Conservation (phyloP, 2,797 vertebrate genomes). For the Schizopygopsis pylzovi region DNA sequence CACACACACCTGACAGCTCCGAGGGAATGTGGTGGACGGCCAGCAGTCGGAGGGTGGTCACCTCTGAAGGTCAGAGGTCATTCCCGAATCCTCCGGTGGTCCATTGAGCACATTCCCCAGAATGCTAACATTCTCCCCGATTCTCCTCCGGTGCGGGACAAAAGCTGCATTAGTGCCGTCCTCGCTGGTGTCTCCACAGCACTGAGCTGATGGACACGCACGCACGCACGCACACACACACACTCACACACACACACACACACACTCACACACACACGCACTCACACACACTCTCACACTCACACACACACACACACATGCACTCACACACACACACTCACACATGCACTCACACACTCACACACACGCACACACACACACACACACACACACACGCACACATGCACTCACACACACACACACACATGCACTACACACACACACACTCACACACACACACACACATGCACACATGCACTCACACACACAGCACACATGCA, state of each 20-base stretch:
- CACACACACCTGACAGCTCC: constrained; percentile 56
- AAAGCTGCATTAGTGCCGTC: constrained; percentile 63
- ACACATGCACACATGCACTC: too few relatives aligned
- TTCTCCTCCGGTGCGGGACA: constrained; percentile 74
- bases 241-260: neutral
- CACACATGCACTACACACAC: too few relatives aligned
- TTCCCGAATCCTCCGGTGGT: constrained; percentile 66
- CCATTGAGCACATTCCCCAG: constrained; percentile 79
- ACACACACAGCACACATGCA: too few relatives aligned
- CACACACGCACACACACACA: too few relatives aligned
- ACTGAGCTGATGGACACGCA: neutral
- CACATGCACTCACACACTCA: too few relatives aligned
- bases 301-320: too few relatives aligned
- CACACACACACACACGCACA: too few relatives aligned
- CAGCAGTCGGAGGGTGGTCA: constrained; percentile 65
- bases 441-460: too few relatives aligned
- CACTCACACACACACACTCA: too few relatives aligned
- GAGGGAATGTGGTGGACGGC: constrained; percentile 63
- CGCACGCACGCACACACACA: neutral
- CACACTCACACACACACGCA: too few relatives aligned
- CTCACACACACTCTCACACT: too few relatives aligned
- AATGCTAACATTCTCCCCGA: constrained; percentile 79
- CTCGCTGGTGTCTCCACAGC: constrained; percentile 48
- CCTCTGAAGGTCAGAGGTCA: constrained; percentile 76
- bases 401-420: too few relatives aligned